Conservation (phyloP, 2,888 invertebrate genomes). For the Polydrusus pterygomalis region DNA sequence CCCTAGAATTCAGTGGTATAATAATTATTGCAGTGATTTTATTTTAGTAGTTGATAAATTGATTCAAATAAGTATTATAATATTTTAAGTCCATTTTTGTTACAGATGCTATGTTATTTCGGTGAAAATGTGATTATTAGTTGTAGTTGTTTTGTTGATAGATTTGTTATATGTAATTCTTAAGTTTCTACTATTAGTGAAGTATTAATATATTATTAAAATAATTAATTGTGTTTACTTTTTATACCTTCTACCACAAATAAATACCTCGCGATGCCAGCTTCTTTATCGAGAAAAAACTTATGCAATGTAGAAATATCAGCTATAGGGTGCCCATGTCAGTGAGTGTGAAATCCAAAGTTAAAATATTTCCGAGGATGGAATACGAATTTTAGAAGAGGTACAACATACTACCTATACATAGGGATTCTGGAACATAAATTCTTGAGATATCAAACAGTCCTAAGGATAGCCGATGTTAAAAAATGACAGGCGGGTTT, state of each 20-base stretch:
- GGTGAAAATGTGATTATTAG: constrained; percentile 43
- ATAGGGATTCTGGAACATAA: too few relatives aligned
- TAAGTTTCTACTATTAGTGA: constrained; percentile 29
- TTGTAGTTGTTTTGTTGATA: constrained; percentile 44
- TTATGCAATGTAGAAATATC: too few relatives aligned
- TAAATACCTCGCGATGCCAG: not conserved
- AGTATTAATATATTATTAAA: constrained; percentile 39
- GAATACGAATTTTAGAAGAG: too few relatives aligned
- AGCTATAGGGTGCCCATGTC: too few relatives aligned
- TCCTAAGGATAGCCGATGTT: too few relatives aligned
- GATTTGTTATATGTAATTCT: constrained; percentile 40
- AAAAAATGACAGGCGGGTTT: too few relatives aligned
- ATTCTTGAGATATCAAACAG: too few relatives aligned
- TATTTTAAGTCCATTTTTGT: constrained; percentile 37
- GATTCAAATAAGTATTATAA: constrained; percentile 36
- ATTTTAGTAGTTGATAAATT: constrained; percentile 1
- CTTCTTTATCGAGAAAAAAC: not conserved
- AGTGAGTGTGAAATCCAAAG: too few relatives aligned
- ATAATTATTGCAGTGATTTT: constrained; percentile 17
- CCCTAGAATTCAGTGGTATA: not conserved
- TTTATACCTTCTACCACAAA: not conserved
- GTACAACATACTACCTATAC: too few relatives aligned
- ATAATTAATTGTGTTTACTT: not conserved
- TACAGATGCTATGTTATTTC: constrained; percentile 30
- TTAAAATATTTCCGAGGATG: too few relatives aligned